phyloP scores from a whole-genome alignment of 1,140 invertebrate genomes.

The Choristoneura fumiferana region DNA sequence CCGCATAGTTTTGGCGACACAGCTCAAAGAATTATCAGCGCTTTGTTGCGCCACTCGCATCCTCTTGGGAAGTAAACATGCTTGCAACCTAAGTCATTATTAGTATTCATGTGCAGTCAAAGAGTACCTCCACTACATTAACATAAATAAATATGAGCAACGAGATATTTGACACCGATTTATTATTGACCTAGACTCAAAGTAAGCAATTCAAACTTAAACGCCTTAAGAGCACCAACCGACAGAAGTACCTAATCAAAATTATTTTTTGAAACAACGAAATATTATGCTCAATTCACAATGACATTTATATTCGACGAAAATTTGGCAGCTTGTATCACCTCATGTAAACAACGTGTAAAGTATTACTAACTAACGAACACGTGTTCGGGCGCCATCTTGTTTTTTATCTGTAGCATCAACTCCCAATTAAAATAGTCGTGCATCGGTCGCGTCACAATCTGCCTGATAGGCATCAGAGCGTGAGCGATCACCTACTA shows the following conservation, averaged over 20 bases:
- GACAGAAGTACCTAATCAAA: too few species aligned
- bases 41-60: constrained; percentile 16
- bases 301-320: too few species aligned
- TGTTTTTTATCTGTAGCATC: constrained; percentile 71
- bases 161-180: too few species aligned
- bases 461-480: constrained; percentile 64
- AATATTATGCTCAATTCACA: too few species aligned
- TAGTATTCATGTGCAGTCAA: neutral
- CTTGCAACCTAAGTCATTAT: constrained; percentile 9
- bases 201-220: too few species aligned
- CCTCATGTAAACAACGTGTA: too few species aligned
- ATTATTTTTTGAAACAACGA: too few species aligned
- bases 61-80: constrained; percentile 14
- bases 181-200: too few species aligned
- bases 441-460: constrained; percentile 72
- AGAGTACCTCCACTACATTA: too few species aligned
- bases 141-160: too few species aligned
- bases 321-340: too few species aligned
- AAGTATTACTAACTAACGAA: constrained; percentile 35
- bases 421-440: constrained; percentile 75
- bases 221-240: too few species aligned
- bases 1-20: constrained; percentile 57
- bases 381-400: constrained; percentile 68
- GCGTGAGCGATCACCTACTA: constrained; percentile 67
- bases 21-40: constrained; percentile 7